Evolutionary conservation across 1,140 invertebrate genomes (phyloP), one percentile per base, ranked within the genome.

Genomic region (Tetramorium simillimum): DNA sequence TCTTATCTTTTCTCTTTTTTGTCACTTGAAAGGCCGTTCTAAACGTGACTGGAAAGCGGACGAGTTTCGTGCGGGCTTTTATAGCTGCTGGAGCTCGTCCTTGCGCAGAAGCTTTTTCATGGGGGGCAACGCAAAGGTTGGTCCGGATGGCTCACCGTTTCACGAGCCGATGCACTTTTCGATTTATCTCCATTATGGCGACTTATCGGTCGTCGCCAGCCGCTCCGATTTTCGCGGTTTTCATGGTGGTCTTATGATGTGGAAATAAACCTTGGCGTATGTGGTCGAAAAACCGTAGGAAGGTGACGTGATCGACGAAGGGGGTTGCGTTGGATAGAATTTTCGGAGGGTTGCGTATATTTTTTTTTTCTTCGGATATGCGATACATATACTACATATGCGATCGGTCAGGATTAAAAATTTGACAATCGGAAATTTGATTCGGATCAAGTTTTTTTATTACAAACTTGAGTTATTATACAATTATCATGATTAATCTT

Each of bases 91-190:
- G 88, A 90, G 78, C 84, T 73, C 43, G 85, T 86, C 67, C 88
- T 88, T 92, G 91, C 91, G 88, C 91, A 91, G 89, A 92, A 90
- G 82, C 76, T 91, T 91, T 92, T 92, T 89, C 88, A 88, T 77
- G 67, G 53, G 51, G 63, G 65, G 56, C 78, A 60, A 62, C 56
- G 37, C 75, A 53, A 85, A 67, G 69, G n/a, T 81, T 81, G 46
- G 63, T 14, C n/a, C 21, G 51, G 43, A 81, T 43, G 33, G 87
- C 90, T 89, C 88, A 85, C 73, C 88, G 81, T 93, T 95, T 95
- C 93, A 94, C 94, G 93, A 93, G 72, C 93, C 91, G 92, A 85
- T 94, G 94, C 92, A 90, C 91, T 93, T 95, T 94, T 94, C 93
- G 91, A 95, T 94, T 95, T 94, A 92, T 92, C 91, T 91, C 89